Percentiles rank a stretch among this genome's conserved stretches.
These are phyloP conservation scores for Threskiornis aethiopicus DNA, from an alignment of 2,797 vertebrate species.

Conservation along the genomic window DNA sequence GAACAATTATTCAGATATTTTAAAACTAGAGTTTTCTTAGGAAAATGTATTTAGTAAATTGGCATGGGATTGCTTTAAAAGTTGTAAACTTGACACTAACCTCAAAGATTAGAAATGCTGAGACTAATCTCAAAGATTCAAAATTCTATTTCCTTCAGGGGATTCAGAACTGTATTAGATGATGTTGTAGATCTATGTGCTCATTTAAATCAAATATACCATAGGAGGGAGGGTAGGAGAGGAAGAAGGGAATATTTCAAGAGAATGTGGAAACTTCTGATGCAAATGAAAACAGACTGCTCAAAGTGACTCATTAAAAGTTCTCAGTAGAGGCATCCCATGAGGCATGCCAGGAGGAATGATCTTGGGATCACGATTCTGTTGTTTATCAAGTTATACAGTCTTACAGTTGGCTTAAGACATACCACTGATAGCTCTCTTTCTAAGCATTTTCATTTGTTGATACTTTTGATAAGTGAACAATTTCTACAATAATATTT, in stretches of 20 bases:
- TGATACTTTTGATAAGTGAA: slow-evolving; percentile 32
- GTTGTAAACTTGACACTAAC: neutral
- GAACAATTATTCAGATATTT: neutral
- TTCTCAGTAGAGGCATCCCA: slow-evolving; percentile 27
- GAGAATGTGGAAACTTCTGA: slow-evolving; percentile 44
- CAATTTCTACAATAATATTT: neutral
- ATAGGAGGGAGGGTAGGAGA: neutral
- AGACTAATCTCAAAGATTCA: neutral
- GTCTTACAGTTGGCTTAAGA: neutral
- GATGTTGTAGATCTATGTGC: neutral
- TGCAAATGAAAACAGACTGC: slow-evolving; percentile 61
- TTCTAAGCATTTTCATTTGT: neutral
- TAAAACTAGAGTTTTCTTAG: neutral
- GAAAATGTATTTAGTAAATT: neutral
- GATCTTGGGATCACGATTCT: neutral
- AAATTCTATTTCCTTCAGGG: neutral
- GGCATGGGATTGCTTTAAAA: neutral
- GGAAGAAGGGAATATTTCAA: slow-evolving; percentile 39
- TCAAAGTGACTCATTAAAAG: slow-evolving; percentile 69
- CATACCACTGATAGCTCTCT: neutral
- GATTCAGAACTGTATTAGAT: neutral
- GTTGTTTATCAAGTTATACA: neutral
- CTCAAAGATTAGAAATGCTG: neutral
- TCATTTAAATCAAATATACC: slow-evolving; percentile 46
- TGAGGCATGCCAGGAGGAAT: slow-evolving; percentile 24